A percentile compares a stretch with the other conserved stretches of the same genome.
phyloP scores from a whole-genome alignment of 2,888 invertebrate genomes.

The Synanthedon formicaeformis region DNA sequence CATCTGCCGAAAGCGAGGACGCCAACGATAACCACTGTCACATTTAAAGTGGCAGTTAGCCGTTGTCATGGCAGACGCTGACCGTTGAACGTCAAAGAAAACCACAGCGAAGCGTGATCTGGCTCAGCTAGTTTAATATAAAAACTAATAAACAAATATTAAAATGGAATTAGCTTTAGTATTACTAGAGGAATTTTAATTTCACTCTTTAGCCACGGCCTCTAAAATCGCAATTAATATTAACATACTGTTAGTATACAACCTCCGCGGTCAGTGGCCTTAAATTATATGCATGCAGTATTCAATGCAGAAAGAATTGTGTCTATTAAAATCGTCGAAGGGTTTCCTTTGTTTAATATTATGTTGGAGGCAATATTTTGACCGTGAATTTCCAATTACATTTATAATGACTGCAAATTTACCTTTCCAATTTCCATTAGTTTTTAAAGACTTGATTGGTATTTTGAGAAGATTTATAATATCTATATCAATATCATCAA shows the following conservation, averaged over 20 bases:
- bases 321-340: not conserved
- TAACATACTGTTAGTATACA: slow-evolving; percentile 2
- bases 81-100: no score
- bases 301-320: slow-evolving; percentile 8
- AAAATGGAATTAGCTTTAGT: no score
- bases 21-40: no score
- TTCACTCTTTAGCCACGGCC: not conserved
- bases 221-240: not conserved
- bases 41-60: no score
- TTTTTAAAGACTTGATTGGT: not conserved
- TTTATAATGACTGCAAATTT: not conserved
- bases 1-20: no score
- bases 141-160: no score
- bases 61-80: no score
- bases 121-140: no score
- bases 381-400: not conserved
- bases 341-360: not conserved
- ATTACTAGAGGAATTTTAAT: no score
- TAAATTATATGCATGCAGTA: slow-evolving; percentile 3
- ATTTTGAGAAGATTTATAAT: no score
- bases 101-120: no score
- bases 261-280: slow-evolving; percentile 12
- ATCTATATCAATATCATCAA: no score
- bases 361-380: not conserved
- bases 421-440: not conserved